A percentile compares a stretch with the other conserved stretches of the same genome.
These are phyloP conservation scores for Campoplex nolae DNA, from an alignment of 2,888 invertebrate species.

Conservation along the genomic window DNA sequence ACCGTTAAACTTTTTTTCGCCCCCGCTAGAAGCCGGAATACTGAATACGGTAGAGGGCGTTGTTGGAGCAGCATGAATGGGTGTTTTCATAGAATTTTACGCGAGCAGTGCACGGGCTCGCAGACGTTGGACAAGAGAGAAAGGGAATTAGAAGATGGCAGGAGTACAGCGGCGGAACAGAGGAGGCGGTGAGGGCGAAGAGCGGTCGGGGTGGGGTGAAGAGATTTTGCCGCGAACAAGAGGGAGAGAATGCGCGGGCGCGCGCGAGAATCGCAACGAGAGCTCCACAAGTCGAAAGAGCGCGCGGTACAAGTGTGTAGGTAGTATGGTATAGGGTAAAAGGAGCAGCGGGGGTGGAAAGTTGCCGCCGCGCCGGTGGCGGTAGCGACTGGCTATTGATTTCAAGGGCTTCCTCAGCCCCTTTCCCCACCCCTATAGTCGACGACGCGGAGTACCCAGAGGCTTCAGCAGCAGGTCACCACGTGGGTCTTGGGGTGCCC, in stretches of 20 bases:
- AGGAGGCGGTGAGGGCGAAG: not conserved
- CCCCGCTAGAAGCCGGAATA: not conserved
- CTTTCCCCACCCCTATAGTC: constrained; percentile 69
- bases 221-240: constrained; percentile 42
- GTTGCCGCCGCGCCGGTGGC: constrained; percentile 81
- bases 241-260: constrained; percentile 50
- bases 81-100: not conserved
- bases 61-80: not conserved
- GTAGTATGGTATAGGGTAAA: too few relatives aligned
- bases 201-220: constrained; percentile 32
- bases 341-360: constrained; percentile 71
- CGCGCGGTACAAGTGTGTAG: not conserved
- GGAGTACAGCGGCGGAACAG: too few relatives aligned
- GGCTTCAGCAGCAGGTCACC: constrained; percentile 78
- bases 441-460: constrained; percentile 78
- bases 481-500: constrained; percentile 77
- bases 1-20: not conserved
- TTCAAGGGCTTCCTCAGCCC: constrained; percentile 84
- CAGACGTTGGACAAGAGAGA: not conserved
- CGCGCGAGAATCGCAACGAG: constrained; percentile 50
- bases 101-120: not conserved
- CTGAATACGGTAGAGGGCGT: constrained; percentile 3
- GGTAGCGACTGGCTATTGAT: constrained; percentile 84
- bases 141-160: not conserved
- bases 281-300: constrained; percentile 9